A percentile compares a stretch with the other conserved stretches of the same genome.
phyloP scores from a whole-genome alignment of 1,140 invertebrate genomes.

The Apis cerana region DNA sequence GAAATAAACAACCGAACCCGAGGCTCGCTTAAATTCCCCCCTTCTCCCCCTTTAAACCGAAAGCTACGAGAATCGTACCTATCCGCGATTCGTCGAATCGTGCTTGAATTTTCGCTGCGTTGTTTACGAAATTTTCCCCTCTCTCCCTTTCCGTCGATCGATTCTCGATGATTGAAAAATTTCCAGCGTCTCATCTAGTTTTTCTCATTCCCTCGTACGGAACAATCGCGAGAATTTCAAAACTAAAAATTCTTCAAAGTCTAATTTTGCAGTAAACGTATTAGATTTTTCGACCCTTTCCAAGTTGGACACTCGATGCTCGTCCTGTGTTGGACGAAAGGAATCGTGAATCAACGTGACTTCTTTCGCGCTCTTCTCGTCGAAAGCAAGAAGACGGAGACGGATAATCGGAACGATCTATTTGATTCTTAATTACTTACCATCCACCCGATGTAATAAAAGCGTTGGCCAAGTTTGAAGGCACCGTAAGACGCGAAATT shows the following conservation, averaged over 20 bases:
- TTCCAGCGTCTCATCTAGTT: not conserved
- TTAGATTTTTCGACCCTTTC: not conserved
- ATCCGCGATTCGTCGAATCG: not conserved
- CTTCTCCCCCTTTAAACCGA: not conserved
- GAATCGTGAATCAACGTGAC: constrained; percentile 2
- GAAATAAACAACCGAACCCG: constrained; percentile 45
- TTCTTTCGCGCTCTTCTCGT: not conserved
- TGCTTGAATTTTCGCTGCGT: not conserved
- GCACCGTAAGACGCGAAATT: not conserved
- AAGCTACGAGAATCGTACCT: not conserved
- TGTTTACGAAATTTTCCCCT: not conserved
- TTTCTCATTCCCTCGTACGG: not conserved
- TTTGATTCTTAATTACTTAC: constrained; percentile 42
- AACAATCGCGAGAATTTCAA: not conserved
- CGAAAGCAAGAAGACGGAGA: not conserved
- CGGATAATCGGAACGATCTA: constrained; percentile 29
- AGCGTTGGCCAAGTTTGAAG: not conserved
- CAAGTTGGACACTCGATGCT: not conserved
- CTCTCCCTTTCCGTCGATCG: not conserved
- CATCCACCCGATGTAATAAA: constrained; percentile 20
- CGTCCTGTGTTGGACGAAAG: not conserved
- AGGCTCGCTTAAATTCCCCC: not conserved
- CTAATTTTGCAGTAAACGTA: not conserved
- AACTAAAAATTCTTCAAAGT: too few species aligned
- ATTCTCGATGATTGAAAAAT: not conserved